Conservation (phyloP, 53 echinoderm and acorn worm species). For the Paelopatides confundens region DNA sequence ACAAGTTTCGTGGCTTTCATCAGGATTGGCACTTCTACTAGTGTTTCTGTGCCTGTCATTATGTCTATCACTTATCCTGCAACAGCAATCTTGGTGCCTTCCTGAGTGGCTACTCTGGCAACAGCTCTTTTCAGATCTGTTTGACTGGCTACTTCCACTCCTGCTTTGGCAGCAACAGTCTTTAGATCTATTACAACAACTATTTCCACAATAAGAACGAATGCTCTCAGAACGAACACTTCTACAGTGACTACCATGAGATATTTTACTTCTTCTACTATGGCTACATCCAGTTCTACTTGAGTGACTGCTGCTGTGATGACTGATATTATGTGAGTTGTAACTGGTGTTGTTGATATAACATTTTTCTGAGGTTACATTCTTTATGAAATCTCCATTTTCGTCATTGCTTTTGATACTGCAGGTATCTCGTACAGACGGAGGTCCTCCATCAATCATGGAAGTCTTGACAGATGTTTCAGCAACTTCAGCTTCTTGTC, state of each 20-base stretch:
- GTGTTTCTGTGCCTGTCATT: not conserved
- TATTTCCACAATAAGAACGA: not conserved
- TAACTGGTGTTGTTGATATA: not conserved
- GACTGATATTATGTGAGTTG: not conserved
- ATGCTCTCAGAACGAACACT: not conserved
- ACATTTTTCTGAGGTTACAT: not conserved
- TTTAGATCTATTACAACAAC: no score
- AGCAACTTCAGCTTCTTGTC: not conserved
- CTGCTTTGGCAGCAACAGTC: not conserved
- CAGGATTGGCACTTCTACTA: not conserved
- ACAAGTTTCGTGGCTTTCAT: not conserved
- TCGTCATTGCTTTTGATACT: not conserved
- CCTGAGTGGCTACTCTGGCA: not conserved
- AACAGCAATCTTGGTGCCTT: not conserved
- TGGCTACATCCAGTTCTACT: not conserved
- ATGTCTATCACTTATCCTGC: not conserved
- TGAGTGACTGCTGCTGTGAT: not conserved
- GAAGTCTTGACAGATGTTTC: not conserved
- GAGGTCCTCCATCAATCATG: not conserved
- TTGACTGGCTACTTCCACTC: not conserved
- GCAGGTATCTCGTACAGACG: not conserved
- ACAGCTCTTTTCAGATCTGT: not conserved
- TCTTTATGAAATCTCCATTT: not conserved
- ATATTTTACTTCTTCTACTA: not conserved
- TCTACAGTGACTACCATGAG: not conserved